Percentiles rank a stretch among this genome's conserved stretches.
phyloP scores from a whole-genome alignment of 2,797 vertebrate genomes.

The Phataginus tetradactyla region DNA sequence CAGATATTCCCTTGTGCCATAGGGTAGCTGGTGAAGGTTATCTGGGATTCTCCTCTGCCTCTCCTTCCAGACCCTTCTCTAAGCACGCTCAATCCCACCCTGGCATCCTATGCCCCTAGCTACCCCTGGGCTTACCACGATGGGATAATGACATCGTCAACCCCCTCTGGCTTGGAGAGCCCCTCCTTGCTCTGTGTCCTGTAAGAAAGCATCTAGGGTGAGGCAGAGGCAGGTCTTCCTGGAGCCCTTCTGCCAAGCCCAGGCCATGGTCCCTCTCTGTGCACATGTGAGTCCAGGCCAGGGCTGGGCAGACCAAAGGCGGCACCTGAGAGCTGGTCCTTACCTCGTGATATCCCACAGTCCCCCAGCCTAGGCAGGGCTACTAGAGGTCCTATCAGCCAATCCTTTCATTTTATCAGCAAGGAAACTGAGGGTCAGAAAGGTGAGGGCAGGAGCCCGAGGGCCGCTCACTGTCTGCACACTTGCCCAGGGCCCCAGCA shows the following conservation, averaged over 20 bases:
- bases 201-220: not conserved
- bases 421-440: not conserved
- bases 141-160: too few relatives aligned
- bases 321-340: not conserved
- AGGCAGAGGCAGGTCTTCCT: not conserved
- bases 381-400: not conserved
- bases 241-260: not conserved
- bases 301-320: not conserved
- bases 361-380: not conserved
- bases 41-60: not conserved
- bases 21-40: not conserved
- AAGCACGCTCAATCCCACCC: not conserved
- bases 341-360: not conserved
- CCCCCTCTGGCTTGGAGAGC: not conserved
- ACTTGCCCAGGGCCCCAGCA: not conserved
- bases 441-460: not conserved
- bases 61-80: slow-evolving; percentile 5
- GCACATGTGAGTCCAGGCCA: not conserved
- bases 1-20: not conserved
- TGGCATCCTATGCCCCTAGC: not conserved
- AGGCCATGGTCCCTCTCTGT: too few relatives aligned
- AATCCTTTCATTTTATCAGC: not conserved
- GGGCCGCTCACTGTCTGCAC: not conserved
- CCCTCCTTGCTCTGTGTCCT: not conserved
- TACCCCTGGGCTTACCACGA: not conserved